phyloP scores from a whole-genome alignment of 2,113 vertebrate genomes.

The Colinus virginianus region DNA sequence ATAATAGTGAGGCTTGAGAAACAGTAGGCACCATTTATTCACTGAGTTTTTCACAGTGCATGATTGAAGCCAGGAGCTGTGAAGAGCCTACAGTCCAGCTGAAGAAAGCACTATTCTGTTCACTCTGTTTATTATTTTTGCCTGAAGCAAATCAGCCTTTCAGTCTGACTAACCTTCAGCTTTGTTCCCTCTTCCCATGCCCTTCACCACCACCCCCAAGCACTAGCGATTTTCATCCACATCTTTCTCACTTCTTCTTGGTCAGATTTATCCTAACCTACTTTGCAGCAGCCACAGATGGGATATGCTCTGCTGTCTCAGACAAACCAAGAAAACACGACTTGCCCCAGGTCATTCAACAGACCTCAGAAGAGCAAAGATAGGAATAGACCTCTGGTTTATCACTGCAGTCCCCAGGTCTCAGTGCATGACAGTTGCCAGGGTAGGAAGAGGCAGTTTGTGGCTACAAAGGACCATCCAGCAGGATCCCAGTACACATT shows the following conservation, averaged over 20 bases:
- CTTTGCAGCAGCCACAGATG: not conserved
- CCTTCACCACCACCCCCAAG: not conserved
- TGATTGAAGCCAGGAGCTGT: not conserved
- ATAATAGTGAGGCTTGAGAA: not conserved
- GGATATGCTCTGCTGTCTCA: not conserved
- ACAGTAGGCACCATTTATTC: not conserved
- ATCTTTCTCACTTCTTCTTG: not conserved
- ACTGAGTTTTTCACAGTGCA: not conserved
- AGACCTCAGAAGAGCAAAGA: fast-evolving
- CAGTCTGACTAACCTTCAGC: not conserved
- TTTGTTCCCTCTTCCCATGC: not conserved
- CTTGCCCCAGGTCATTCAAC: not conserved
- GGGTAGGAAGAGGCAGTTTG: not conserved
- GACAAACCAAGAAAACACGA: not conserved
- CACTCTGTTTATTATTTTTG: not conserved
- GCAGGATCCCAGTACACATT: not conserved
- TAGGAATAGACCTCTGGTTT: not conserved
- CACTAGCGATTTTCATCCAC: not conserved
- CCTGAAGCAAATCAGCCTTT: not conserved
- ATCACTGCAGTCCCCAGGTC: fast-evolving
- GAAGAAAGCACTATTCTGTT: not conserved
- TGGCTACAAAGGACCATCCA: not conserved
- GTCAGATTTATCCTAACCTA: not conserved
- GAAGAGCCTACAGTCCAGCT: not conserved
- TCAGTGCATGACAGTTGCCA: not conserved